phyloP scores from a whole-genome alignment of 2,113 vertebrate species.

The Toxotes chatareus region DNA sequence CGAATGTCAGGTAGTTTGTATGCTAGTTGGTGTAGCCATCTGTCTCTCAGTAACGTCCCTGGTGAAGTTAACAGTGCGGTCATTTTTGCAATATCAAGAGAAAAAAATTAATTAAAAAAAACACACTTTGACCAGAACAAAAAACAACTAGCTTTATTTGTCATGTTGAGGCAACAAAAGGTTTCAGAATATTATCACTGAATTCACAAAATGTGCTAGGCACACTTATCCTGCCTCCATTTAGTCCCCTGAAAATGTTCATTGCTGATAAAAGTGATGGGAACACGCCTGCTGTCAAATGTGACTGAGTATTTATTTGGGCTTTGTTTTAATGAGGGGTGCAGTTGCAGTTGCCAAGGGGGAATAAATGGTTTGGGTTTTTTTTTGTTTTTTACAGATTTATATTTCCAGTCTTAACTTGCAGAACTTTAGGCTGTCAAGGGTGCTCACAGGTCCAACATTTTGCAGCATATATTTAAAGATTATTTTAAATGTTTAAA shows the following conservation, averaged over 20 bases:
- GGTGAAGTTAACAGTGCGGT: constrained; percentile 2
- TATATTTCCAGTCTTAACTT: constrained; percentile 48
- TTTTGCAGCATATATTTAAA: constrained; percentile 46
- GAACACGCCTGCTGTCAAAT: constrained; percentile 30
- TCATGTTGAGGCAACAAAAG: not conserved
- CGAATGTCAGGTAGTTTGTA: not conserved
- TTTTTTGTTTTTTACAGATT: constrained; percentile 6
- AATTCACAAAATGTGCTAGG: constrained; percentile 32
- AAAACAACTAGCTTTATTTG: constrained; percentile 33
- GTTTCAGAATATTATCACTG: constrained; percentile 10
- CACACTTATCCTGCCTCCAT: constrained; percentile 10
- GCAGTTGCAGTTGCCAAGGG: constrained; percentile 52
- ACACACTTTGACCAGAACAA: not conserved
- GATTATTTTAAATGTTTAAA: constrained; percentile 55
- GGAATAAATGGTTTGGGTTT: constrained; percentile 2
- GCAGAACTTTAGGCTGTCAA: constrained; percentile 31
- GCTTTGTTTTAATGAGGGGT: constrained; percentile 44
- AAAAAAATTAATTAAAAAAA: too few species aligned
- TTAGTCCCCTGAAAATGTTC: constrained; percentile 12
- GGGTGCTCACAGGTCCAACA: constrained; percentile 40
- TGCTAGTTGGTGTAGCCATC: constrained; percentile 2
- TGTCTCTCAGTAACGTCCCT: not conserved
- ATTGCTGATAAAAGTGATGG: constrained; percentile 15
- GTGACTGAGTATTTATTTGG: constrained; percentile 51
- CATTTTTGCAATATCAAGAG: not conserved